Conservation (phyloP, 1,140 invertebrate species). For the Pogonognathellus flavescens region DNA sequence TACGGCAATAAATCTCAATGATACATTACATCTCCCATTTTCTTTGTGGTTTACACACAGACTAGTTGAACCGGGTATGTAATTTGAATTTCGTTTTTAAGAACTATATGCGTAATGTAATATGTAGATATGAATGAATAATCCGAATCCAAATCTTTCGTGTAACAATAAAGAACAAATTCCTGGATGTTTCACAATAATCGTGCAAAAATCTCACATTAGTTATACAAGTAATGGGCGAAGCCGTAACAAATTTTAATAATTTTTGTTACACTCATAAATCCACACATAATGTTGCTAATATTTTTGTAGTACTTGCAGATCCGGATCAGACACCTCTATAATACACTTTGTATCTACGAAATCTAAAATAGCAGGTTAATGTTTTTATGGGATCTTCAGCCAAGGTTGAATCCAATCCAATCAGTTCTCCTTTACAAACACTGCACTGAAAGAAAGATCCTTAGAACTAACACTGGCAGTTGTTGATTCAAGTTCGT, state of each 20-base stretch:
- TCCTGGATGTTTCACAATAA: conserved; percentile 44
- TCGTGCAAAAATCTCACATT: conserved; percentile 39
- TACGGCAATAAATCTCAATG: conserved; percentile 12
- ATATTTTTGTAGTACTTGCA: neutral
- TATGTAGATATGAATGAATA: conserved; percentile 13
- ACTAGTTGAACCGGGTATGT: neutral
- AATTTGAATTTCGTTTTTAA: neutral
- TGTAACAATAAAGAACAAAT: conserved; percentile 16
- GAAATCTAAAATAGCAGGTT: neutral
- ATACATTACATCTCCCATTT: conserved; percentile 11
- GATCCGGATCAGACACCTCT: neutral
- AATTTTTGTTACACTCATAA: conserved; percentile 25
- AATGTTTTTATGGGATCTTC: conserved; percentile 1
- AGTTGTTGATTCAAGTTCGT: too few relatives aligned
- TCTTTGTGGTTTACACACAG: neutral
- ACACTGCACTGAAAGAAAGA: neutral
- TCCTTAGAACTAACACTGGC: neutral
- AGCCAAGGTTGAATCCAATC: conserved; percentile 14
- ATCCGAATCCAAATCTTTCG: neutral
- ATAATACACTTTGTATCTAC: neutral
- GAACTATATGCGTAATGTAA: neutral
- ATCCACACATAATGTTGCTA: conserved; percentile 4
- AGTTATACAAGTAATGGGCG: neutral
- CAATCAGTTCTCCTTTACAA: conserved; percentile 5
- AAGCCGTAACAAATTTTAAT: conserved; percentile 6